Conservation (phyloP, 2,888 invertebrate genomes). For the Xanthorhoe designata region DNA sequence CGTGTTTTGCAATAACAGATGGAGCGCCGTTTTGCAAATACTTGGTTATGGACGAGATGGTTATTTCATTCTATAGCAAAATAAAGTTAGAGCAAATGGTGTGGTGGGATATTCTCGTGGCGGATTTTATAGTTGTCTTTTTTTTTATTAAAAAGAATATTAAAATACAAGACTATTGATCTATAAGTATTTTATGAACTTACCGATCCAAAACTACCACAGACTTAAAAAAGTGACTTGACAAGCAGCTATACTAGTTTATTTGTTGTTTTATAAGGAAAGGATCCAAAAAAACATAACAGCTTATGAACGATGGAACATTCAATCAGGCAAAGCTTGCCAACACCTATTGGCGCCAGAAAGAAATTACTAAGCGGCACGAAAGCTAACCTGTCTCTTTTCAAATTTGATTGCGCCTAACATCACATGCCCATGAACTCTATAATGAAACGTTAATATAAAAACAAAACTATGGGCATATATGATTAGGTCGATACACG, state of each 20-base stretch:
- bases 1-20: constrained; percentile 80
- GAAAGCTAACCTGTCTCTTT: constrained; percentile 79
- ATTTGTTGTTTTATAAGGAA: background rate
- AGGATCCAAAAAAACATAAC: constrained; percentile 11
- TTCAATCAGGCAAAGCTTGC: constrained; percentile 58
- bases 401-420: constrained; percentile 84
- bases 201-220: background rate
- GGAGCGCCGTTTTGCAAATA: constrained; percentile 60
- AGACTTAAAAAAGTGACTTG: background rate
- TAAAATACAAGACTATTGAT: too few relatives aligned
- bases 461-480: constrained; percentile 85
- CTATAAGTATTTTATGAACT: too few relatives aligned
- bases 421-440: constrained; percentile 85
- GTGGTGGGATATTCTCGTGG: too few relatives aligned
- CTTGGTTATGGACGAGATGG: constrained; percentile 23
- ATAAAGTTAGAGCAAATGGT: background rate
- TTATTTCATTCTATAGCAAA: background rate
- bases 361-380: constrained; percentile 75
- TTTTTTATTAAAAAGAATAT: too few relatives aligned
- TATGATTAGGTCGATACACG: constrained; percentile 85
- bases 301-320: constrained; percentile 57
- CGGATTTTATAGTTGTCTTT: background rate
- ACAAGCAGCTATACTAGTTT: background rate
- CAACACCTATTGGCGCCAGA: constrained; percentile 80
- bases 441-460: constrained; percentile 82